These are phyloP conservation scores for Sebastes alutus DNA, from an alignment of 2,797 vertebrate species.

Conservation along the genomic window DNA sequence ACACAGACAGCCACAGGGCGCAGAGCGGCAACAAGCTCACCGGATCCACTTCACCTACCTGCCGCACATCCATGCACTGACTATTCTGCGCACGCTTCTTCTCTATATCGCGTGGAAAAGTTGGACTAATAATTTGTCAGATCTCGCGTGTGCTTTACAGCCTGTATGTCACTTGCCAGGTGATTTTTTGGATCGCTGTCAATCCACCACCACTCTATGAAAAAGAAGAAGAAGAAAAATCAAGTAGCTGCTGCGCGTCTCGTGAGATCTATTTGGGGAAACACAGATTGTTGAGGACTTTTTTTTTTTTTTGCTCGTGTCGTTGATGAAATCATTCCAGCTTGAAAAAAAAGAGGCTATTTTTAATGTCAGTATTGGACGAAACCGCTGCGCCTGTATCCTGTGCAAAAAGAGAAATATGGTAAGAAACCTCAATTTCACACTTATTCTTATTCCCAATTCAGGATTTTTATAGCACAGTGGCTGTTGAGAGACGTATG, in stretches of 20 bases:
- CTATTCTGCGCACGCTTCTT: background rate
- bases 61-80: background rate
- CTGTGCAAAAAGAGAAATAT: slow-evolving; percentile 19
- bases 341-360: background rate
- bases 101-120: slow-evolving; percentile 41
- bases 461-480: too few relatives aligned
- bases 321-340: background rate
- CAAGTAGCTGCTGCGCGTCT: background rate
- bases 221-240: slow-evolving; percentile 5
- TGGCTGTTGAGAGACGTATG: background rate
- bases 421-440: slow-evolving; percentile 59
- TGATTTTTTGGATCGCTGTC: background rate
- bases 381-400: slow-evolving; percentile 17
- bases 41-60: slow-evolving; percentile 4
- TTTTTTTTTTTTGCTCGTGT: background rate
- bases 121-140: slow-evolving; percentile 38
- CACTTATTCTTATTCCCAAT: slow-evolving; percentile 1
- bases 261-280: background rate
- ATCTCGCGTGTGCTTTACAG: background rate
- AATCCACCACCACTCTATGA: slow-evolving; percentile 2
- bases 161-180: background rate
- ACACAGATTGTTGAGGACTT: slow-evolving; percentile 12
- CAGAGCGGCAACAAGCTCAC: slow-evolving; percentile 30
- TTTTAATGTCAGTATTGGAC: slow-evolving; percentile 22
- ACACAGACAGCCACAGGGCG: slow-evolving; percentile 48